Percentiles rank a stretch among this genome's conserved stretches.
Evolutionary conservation across 2,113 vertebrate genomes (phyloP).

Genomic region (Paratilapia polleni): DNA sequence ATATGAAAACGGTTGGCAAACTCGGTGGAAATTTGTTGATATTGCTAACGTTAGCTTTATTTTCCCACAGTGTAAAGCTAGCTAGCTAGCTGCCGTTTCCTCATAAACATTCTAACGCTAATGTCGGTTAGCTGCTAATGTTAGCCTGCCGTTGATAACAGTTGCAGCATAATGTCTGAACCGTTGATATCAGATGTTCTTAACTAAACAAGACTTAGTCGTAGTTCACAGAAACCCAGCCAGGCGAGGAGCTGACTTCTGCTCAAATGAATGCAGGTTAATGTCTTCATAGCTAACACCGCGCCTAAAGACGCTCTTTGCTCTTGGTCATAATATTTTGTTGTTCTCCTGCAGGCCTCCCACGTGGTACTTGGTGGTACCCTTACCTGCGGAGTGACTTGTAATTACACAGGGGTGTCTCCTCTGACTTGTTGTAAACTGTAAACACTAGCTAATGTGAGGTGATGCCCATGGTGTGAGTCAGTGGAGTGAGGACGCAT

Average conservation of each 20-base stretch:
- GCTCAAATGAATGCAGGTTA: neutral
- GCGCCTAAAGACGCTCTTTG: neutral
- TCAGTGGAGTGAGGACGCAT: neutral
- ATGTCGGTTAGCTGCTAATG: constrained; percentile 28
- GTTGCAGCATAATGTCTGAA: neutral
- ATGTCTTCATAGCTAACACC: neutral
- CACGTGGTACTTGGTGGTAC: constrained; percentile 48
- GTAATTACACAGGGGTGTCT: neutral
- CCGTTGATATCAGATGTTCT: neutral
- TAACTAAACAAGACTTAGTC: neutral
- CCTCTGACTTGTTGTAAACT: neutral
- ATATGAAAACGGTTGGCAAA: neutral
- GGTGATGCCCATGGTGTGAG: neutral
- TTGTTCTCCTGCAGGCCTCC: constrained; percentile 49
- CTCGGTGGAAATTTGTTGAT: neutral
- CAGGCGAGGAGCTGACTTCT: neutral
- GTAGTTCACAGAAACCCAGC: neutral
- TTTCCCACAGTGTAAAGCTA: constrained; percentile 22
- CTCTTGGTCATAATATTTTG: constrained; percentile 10
- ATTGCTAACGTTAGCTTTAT: neutral
- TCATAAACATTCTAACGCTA: constrained; percentile 46
- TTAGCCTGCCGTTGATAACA: constrained; percentile 11
- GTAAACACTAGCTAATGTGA: neutral
- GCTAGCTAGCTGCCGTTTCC: constrained; percentile 38
- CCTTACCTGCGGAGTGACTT: neutral